phyloP scores from a whole-genome alignment of 2,888 invertebrate species.

The Microctonus brassicae region DNA sequence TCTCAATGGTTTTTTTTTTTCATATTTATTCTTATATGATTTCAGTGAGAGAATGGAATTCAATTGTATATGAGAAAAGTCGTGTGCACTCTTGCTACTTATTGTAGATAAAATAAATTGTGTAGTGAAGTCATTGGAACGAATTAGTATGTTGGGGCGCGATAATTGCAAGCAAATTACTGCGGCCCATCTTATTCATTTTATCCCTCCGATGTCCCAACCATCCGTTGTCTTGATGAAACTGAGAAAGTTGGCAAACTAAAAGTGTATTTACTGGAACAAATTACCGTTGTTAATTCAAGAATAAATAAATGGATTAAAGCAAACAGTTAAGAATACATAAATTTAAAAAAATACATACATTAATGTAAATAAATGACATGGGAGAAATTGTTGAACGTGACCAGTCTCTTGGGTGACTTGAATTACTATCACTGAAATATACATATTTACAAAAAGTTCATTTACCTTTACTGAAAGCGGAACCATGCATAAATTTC shows the following conservation, averaged over 20 bases:
- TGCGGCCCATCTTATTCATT: background rate
- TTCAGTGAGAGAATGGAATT: background rate
- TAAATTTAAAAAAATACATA: background rate
- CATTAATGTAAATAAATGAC: background rate
- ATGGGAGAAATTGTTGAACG: background rate
- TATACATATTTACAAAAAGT: background rate
- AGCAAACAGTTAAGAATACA: background rate
- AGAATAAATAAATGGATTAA: background rate
- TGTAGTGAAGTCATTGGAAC: conserved; percentile 18
- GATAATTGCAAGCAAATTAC: conserved; percentile 11
- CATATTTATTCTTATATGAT: background rate
- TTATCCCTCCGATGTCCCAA: background rate
- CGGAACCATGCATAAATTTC: conserved; percentile 10
- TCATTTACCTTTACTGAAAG: conserved; percentile 15
- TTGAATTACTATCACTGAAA: background rate
- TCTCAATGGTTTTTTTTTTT: background rate
- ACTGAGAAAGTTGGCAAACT: conserved; percentile 8
- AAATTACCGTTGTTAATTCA: background rate
- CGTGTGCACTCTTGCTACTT: background rate
- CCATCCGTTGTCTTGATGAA: conserved; percentile 12
- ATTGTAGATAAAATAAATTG: too few relatives aligned
- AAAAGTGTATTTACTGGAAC: background rate
- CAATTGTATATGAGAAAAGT: background rate
- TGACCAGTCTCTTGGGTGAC: background rate
- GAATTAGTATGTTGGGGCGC: conserved; percentile 17